phyloP scores from a whole-genome alignment of 2,113 vertebrate genomes.

The Dipodomys spectabilis region DNA sequence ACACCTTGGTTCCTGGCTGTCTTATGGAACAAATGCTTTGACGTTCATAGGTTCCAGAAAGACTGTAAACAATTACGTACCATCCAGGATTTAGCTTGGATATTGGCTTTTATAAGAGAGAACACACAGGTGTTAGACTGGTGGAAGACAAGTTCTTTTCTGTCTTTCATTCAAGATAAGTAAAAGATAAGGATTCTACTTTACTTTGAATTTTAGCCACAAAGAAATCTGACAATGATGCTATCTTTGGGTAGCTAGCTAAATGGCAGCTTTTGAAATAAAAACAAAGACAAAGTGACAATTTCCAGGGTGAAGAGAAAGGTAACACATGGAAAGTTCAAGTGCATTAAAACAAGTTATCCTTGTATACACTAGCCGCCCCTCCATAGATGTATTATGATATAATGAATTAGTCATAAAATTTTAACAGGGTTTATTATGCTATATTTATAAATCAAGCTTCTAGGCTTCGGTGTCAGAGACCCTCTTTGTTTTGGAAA shows the following conservation, averaged over 20 bases:
- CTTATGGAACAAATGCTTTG: slow-evolving; percentile 59
- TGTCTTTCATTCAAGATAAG: slow-evolving; percentile 27
- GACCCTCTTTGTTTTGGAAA: slow-evolving; percentile 37
- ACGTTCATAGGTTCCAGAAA: slow-evolving; percentile 36
- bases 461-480: slow-evolving; percentile 34
- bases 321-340: not conserved
- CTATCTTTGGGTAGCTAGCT: slow-evolving; percentile 27
- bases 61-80: not conserved
- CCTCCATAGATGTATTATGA: not conserved
- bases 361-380: not conserved
- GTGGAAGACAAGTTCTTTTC: slow-evolving; percentile 13
- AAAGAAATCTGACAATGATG: slow-evolving; percentile 30
- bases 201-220: slow-evolving; percentile 5
- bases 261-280: slow-evolving; percentile 38
- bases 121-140: slow-evolving; percentile 44
- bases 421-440: slow-evolving; percentile 58
- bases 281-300: slow-evolving; percentile 31
- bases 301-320: slow-evolving; percentile 27
- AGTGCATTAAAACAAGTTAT: slow-evolving; percentile 30
- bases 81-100: slow-evolving; percentile 67
- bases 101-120: slow-evolving; percentile 60
- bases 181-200: slow-evolving; percentile 44
- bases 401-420: slow-evolving; percentile 27
- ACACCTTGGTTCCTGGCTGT: slow-evolving; percentile 70
- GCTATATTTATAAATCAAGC: slow-evolving; percentile 60